Conservation (phyloP, 2,888 invertebrate genomes). For the Melanostoma scalare region DNA sequence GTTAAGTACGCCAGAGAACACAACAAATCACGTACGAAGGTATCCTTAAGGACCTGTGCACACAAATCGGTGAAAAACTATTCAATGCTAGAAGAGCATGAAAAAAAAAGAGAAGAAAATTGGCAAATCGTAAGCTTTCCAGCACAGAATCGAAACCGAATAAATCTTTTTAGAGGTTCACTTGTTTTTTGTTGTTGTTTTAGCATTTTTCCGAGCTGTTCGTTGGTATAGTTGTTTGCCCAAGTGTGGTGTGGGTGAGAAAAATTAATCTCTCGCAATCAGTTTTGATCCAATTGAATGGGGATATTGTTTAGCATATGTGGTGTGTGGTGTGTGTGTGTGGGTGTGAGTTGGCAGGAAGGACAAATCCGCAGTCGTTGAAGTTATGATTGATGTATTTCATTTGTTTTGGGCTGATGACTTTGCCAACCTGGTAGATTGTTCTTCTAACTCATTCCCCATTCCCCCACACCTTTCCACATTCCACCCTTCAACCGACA, state of each 20-base stretch:
- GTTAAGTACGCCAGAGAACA: constrained; percentile 65
- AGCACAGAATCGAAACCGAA: constrained; percentile 71
- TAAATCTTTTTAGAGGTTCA: constrained; percentile 69
- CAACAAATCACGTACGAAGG: constrained; percentile 58
- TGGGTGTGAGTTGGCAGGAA: constrained; percentile 15
- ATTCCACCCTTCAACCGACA: constrained; percentile 2
- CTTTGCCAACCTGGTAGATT: constrained; percentile 60
- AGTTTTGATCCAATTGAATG: constrained; percentile 62
- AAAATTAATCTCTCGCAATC: constrained; percentile 72
- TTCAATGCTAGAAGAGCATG: constrained; percentile 40
- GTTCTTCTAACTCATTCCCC: constrained; percentile 36
- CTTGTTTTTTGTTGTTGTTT: constrained; percentile 28
- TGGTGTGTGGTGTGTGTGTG: background rate
- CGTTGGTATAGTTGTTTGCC: constrained; percentile 49
- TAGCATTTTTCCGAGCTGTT: constrained; percentile 31
- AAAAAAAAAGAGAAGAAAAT: constrained; percentile 34
- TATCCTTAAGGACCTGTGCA: constrained; percentile 63
- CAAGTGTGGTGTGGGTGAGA: constrained; percentile 62
- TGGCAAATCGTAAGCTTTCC: constrained; percentile 72
- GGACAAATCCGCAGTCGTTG: constrained; percentile 67
- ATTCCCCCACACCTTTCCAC: background rate
- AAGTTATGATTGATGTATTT: constrained; percentile 72
- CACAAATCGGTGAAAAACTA: constrained; percentile 61
- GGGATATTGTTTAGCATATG: constrained; percentile 38
- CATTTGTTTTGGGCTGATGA: constrained; percentile 71